A percentile compares a stretch with the other conserved stretches of the same genome.
Evolutionary conservation across 2,797 vertebrate genomes (phyloP).

Genomic region (Hapalemur alaotrensis): DNA sequence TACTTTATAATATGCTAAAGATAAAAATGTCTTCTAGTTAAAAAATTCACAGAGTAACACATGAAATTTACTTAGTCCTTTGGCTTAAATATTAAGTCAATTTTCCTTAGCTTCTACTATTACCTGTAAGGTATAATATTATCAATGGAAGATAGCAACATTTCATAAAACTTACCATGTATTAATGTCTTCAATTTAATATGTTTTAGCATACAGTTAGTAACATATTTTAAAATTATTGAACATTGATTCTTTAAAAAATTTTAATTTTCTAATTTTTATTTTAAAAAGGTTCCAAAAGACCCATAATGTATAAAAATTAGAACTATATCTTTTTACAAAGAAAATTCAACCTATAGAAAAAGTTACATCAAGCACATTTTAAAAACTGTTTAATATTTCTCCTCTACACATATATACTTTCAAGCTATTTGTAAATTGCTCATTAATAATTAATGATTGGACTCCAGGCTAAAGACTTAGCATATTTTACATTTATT

Average conservation of each 20-base stretch:
- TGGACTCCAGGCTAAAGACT: neutral
- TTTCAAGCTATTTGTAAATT: conserved; percentile 16
- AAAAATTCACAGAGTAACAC: neutral
- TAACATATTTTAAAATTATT: neutral
- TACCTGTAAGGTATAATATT: neutral
- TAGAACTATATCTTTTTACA: neutral
- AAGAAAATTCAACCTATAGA: neutral
- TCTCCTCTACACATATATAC: neutral
- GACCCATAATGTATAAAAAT: neutral
- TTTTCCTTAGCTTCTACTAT: conserved; percentile 6
- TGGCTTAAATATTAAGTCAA: conserved; percentile 45
- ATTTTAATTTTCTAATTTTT: neutral
- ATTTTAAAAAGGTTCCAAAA: neutral
- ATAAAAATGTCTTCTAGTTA: conserved; percentile 26
- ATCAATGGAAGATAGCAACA: conserved; percentile 7
- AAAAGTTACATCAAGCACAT: neutral
- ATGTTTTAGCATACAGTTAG: neutral
- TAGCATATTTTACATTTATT: neutral
- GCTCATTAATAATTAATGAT: neutral
- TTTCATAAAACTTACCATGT: neutral
- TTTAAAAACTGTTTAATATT: conserved; percentile 22
- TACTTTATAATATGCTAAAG: neutral
- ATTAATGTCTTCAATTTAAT: neutral
- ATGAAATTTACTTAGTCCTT: neutral
- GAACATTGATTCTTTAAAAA: neutral